Base-by-base conservation (phyloP, 1,140 invertebrate species). In the Alviniconcha marisindica region DNA sequence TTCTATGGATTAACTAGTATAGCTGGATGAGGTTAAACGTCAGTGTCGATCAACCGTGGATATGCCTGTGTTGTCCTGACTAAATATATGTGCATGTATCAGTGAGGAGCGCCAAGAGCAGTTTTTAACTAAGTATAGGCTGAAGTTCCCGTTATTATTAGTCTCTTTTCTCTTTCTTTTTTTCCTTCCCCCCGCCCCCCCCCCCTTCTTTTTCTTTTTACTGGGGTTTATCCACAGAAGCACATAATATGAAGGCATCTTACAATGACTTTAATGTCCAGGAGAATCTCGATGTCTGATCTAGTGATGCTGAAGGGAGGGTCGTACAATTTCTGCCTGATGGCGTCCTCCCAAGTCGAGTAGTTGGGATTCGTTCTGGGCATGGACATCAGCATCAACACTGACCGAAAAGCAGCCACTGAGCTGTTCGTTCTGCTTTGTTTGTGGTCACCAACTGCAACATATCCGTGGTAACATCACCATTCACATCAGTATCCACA, bases 341-440 rank as follows among this genome's bases (percentile, higher is more conserved):
- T 84, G 1, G 40, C 60, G 24, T 87, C 82, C 69, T 84, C 81
- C 83, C 87, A 90, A 21, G 38, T 60, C 2, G 77, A 60, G 77
- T 85, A 89, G 71, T 87, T 84, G 24, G 85, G 85, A 79, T 86
- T 90, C 42, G 77, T 88, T 36, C 84, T 76, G 15, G 84, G 81
- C 76, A 87, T 73, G 5, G 85, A 78, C n/a, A 86, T 76, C 33
- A 90, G 84, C 66, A 88, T 54, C 12, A 90, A 73, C 10, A 88
- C 88, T 0, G 76, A 51, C 18, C 78, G 80, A 44, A 86, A 89
- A 18, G 86, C 74, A 18, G 66, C 31, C n/a, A 86, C 82, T 2
- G 83, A 81, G 1, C 54, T 33, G 44, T 84, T 86, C 4, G 81
- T 78, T 18, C 83, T 40, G 24, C 69, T 48, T 1, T 44, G 48